These are phyloP conservation scores for Phyto melanocephala DNA, from an alignment of 2,888 invertebrate species.

Conservation along the genomic window DNA sequence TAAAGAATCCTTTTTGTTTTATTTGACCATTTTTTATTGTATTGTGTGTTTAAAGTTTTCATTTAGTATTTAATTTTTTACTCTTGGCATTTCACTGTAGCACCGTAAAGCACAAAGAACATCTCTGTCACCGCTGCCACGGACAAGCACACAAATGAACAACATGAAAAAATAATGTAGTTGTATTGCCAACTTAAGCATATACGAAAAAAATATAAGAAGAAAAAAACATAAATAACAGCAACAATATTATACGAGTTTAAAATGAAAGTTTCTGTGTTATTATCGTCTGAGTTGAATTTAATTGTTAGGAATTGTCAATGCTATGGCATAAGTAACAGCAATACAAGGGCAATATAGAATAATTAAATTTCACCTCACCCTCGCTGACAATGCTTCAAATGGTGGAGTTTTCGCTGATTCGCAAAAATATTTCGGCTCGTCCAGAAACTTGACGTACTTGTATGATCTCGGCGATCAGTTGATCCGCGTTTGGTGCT, in stretches of 20 bases:
- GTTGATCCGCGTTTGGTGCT: too few relatives aligned
- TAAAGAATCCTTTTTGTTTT: conserved; percentile 28
- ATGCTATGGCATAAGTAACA: too few relatives aligned
- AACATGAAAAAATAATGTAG: conserved; percentile 40
- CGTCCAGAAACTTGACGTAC: too few relatives aligned
- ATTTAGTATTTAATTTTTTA: background rate
- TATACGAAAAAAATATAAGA: conserved; percentile 2
- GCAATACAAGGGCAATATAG: too few relatives aligned
- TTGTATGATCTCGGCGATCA: too few relatives aligned
- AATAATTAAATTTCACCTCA: too few relatives aligned
- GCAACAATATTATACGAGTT: background rate
- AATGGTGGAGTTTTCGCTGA: too few relatives aligned
- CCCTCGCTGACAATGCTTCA: too few relatives aligned
- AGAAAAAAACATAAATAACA: background rate
- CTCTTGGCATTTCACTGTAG: background rate
- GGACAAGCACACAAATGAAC: conserved; percentile 30
- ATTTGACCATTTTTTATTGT: background rate
- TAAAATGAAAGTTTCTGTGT: too few relatives aligned
- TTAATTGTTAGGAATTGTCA: too few relatives aligned
- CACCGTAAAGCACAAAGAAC: background rate
- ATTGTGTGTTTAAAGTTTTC: background rate
- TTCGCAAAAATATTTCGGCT: too few relatives aligned
- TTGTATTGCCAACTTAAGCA: conserved; percentile 30
- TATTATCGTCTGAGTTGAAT: too few relatives aligned
- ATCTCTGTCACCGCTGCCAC: conserved; percentile 13